Conservation (phyloP, 2,888 invertebrate species). For the Agriotes lineatus region DNA sequence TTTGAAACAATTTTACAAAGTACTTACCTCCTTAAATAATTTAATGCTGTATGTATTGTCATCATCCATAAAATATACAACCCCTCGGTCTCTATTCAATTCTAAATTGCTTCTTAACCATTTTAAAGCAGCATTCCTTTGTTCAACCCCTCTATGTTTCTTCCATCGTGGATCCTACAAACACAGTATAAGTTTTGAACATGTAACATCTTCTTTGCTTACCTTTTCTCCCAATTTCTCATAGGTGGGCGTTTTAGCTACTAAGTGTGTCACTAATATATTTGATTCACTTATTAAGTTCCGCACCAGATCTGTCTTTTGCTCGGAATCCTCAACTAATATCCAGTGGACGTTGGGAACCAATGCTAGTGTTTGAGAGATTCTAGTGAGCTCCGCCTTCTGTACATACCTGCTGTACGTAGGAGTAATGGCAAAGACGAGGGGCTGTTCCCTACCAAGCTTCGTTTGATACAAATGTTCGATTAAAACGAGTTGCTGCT, state of each 20-base stretch:
- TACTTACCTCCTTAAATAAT: slow-evolving; percentile 86
- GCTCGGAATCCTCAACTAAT: slow-evolving; percentile 86
- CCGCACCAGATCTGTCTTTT: slow-evolving; percentile 79
- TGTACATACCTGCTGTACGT: slow-evolving; percentile 90
- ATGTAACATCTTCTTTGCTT: no score
- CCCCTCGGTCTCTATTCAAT: slow-evolving; percentile 72
- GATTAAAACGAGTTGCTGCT: slow-evolving; percentile 59
- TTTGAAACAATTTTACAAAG: background rate
- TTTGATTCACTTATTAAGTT: slow-evolving; percentile 77
- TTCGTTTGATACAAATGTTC: slow-evolving; percentile 57
- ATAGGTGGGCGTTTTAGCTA: slow-evolving; percentile 76
- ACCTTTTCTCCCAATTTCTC: slow-evolving; percentile 76
- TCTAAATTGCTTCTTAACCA: slow-evolving; percentile 81
- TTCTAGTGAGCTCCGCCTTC: slow-evolving; percentile 92
- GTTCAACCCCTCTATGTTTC: slow-evolving; percentile 90
- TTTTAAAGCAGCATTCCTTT: slow-evolving; percentile 86
- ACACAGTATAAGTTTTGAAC: no score
- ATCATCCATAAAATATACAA: slow-evolving; percentile 97
- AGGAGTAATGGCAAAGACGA: slow-evolving; percentile 92
- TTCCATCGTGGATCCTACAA: slow-evolving; percentile 76
- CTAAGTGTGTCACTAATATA: slow-evolving; percentile 73
- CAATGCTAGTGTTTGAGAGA: slow-evolving; percentile 88
- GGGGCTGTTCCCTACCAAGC: slow-evolving; percentile 66
- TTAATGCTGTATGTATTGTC: slow-evolving; percentile 94
- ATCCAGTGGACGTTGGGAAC: slow-evolving; percentile 95